phyloP scores from a whole-genome alignment of 2,113 vertebrate genomes.

The Caloenas nicobarica region DNA sequence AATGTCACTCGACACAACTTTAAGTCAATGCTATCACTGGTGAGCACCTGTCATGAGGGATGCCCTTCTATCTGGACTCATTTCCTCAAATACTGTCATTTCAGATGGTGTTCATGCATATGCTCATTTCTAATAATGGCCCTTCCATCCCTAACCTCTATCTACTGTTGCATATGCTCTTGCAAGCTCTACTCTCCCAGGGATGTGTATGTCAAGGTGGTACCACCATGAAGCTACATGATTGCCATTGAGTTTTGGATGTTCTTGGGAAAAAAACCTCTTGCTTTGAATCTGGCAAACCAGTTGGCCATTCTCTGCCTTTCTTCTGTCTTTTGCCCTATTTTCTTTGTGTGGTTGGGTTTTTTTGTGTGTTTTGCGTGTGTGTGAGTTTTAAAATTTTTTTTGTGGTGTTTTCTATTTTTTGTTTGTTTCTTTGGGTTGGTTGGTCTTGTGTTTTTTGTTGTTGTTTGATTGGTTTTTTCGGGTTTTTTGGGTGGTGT shows the following conservation, averaged over 20 bases:
- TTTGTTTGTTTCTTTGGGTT: too few relatives aligned
- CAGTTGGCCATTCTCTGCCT: not conserved
- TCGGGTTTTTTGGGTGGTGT: too few relatives aligned
- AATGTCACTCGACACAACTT: not conserved
- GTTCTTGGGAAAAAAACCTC: not conserved
- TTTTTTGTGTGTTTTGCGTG: not conserved
- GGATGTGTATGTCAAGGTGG: not conserved
- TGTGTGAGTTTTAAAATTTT: too few relatives aligned
- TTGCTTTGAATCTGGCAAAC: not conserved
- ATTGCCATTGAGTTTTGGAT: not conserved
- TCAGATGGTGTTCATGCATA: not conserved
- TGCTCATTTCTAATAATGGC: not conserved
- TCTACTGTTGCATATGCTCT: not conserved
- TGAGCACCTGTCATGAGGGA: not conserved
- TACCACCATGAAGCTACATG: not conserved
- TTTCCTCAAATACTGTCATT: not conserved
- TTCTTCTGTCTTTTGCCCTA: not conserved
- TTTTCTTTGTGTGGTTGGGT: not conserved
- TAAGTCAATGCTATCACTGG: not conserved
- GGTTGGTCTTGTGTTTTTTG: too few relatives aligned
- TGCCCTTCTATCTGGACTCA: rapidly evolving
- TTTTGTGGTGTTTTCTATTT: too few relatives aligned
- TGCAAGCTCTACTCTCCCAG: not conserved
- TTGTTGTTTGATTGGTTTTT: too few relatives aligned
- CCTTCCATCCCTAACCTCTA: not conserved